Evolutionary conservation across 2,113 vertebrate genomes (phyloP), one percentile per base, ranked within the genome.

Genomic region (Sigmodon hispidus): DNA sequence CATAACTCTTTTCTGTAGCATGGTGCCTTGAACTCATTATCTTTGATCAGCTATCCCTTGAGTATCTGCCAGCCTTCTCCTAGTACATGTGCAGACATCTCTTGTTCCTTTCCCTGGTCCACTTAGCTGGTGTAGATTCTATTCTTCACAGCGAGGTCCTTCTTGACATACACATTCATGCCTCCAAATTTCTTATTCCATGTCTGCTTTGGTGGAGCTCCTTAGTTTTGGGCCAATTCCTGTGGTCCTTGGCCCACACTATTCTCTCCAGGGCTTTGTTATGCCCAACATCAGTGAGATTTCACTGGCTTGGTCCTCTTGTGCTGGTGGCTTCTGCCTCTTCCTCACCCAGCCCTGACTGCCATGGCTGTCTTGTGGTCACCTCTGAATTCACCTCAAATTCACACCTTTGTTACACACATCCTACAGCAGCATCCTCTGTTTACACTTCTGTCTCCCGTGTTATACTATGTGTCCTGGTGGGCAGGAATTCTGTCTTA

Each of bases 401-500:
- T n/a, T n/a, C 55, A 72, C n/a, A 52, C 24, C 26, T 95, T 77
- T n/a, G 50, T 87, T 73, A 80, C 17, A n/a, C 59, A 43, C 73
- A 52, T 79, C 22, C 55, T 61, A 29, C 16, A 85, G n/a, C 57
- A 84, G 7, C 69, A 76, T 65, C 36, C 45, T 90, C 94, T 81
- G 81, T 92, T 92, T 94, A 34, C 40, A 3, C 1, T 5, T 48
- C 69, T 55, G 90, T 95, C 52, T 94, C 61, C 73, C 43, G 48
- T 72, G 0, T 76, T 29, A 87, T 75, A 52, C 45, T 88, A 7
- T 24, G 45, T 50, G 63, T 55, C 45, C 57, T 50, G 43, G 59
- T 45, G 55, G 69, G 50, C 72, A 95, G 89, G 93, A 86, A 75
- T 92, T 72, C 79, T 48, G 34, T 75, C 80, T 79, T 93, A 77